These are phyloP conservation scores for Circaetus cinerascens DNA, from an alignment of 2,113 vertebrate genomes.

Conservation along the genomic window DNA sequence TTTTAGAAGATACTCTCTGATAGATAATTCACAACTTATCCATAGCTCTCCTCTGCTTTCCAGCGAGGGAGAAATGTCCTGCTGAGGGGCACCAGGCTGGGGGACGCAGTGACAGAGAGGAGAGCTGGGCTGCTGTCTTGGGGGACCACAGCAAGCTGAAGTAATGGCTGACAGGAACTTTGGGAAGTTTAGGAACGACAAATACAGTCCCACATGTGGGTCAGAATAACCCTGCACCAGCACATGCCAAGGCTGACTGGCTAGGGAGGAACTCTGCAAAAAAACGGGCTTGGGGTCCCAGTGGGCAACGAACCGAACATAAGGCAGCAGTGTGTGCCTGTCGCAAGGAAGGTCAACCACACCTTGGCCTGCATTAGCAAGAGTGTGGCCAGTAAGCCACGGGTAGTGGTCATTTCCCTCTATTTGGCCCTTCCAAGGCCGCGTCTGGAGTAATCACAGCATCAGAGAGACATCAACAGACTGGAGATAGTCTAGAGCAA, in stretches of 20 bases:
- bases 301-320: background rate
- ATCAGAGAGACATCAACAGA: background rate
- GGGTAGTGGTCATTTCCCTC: background rate
- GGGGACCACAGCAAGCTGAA: background rate
- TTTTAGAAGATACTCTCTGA: background rate
- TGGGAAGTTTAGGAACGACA: background rate
- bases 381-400: background rate
- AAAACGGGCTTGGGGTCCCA: background rate
- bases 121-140: background rate
- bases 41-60: background rate
- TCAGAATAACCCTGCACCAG: background rate
- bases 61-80: background rate
- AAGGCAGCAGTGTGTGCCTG: background rate
- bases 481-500: background rate
- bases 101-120: background rate
- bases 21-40: background rate
- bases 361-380: background rate
- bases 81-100: background rate
- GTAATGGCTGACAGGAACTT: background rate
- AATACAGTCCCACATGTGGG: background rate
- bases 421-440: background rate
- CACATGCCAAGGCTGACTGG: too few relatives aligned
- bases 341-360: background rate
- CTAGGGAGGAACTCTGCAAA: background rate
- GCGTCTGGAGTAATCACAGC: background rate